These are phyloP conservation scores for Rhodeus uyekii DNA, from an alignment of 2,797 vertebrate genomes.

Conservation along the genomic window DNA sequence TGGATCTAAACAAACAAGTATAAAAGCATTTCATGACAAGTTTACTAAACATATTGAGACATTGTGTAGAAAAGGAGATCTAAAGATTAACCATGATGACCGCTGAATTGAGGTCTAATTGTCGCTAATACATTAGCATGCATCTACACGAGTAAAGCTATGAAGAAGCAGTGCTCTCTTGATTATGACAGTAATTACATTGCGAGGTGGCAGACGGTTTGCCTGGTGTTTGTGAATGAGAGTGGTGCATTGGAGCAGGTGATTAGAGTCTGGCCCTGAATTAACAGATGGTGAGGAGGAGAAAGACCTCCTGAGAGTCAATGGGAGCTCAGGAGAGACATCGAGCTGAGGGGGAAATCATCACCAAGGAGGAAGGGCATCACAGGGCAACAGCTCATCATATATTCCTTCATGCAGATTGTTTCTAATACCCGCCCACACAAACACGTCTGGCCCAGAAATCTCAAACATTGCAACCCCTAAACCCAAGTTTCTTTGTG, in stretches of 20 bases:
- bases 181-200: conserved; percentile 52
- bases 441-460: conserved; percentile 22
- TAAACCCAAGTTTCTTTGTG: conserved; percentile 36
- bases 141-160: conserved; percentile 37
- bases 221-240: conserved; percentile 50
- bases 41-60: neutral
- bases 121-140: conserved; percentile 32
- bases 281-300: conserved; percentile 55
- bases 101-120: conserved; percentile 4
- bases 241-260: conserved; percentile 46
- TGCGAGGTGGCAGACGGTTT: conserved; percentile 38
- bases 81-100: conserved; percentile 19
- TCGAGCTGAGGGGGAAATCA: conserved; percentile 23
- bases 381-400: conserved; percentile 39
- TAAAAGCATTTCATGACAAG: neutral
- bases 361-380: conserved; percentile 8
- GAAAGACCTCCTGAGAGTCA: conserved; percentile 35
- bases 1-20: neutral
- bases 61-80: neutral
- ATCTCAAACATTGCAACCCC: conserved; percentile 35
- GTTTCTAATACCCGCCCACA: conserved; percentile 32
- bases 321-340: conserved; percentile 45
- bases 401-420: conserved; percentile 37
- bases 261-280: conserved; percentile 47
- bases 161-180: conserved; percentile 20